A percentile compares a stretch with the other conserved stretches of the same genome.
These are phyloP conservation scores for Timandra comae DNA, from an alignment of 2,888 invertebrate genomes.

Conservation along the genomic window DNA sequence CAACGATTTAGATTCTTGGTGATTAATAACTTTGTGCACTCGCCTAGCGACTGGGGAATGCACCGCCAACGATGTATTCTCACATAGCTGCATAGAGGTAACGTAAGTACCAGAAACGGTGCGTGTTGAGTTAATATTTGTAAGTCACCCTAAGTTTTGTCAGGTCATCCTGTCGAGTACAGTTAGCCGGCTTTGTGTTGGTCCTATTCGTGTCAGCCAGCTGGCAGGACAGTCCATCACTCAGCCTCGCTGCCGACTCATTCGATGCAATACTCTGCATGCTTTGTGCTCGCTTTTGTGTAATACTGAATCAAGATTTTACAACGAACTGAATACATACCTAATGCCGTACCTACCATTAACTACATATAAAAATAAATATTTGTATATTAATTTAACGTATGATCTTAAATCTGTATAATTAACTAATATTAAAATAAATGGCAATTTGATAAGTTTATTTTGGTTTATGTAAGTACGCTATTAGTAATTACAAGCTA, in stretches of 20 bases:
- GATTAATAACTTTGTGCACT: constrained; percentile 46
- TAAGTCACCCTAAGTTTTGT: constrained; percentile 48
- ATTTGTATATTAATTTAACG: too few species aligned
- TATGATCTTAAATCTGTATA: too few species aligned
- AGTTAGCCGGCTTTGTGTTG: constrained; percentile 58
- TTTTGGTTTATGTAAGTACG: too few species aligned
- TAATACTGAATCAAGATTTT: constrained; percentile 17
- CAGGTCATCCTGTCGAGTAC: constrained; percentile 59
- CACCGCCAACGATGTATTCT: too few species aligned
- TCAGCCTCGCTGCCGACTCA: constrained; percentile 27
- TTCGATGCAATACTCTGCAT: constrained; percentile 41
- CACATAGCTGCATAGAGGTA: too few species aligned
- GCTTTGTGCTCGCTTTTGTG: constrained; percentile 37
- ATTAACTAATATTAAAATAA: too few species aligned
- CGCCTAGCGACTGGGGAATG: constrained; percentile 17
- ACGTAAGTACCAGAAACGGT: too few species aligned
- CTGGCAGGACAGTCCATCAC: constrained; percentile 50
- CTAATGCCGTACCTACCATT: too few species aligned
- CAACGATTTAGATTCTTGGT: constrained; percentile 56
- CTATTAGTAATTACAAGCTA: too few species aligned
- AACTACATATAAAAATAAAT: too few species aligned
- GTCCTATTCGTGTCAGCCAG: constrained; percentile 53
- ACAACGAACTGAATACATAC: constrained; percentile 8
- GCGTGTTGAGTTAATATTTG: constrained; percentile 27
- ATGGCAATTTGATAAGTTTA: too few species aligned